phyloP scores from a whole-genome alignment of 2,888 invertebrate species.

The Apamea epomidion region DNA sequence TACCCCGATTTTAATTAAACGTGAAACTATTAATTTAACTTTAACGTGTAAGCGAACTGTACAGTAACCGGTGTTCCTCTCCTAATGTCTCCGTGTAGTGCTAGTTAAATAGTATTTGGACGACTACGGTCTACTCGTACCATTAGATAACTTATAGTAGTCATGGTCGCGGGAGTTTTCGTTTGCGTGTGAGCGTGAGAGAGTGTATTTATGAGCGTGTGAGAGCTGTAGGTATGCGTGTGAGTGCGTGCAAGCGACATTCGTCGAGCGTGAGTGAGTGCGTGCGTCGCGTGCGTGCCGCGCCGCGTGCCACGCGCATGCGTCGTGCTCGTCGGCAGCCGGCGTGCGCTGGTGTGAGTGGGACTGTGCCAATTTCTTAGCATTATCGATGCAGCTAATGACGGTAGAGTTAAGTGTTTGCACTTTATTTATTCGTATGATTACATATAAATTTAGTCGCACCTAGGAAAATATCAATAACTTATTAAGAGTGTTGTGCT shows the following conservation, averaged over 20 bases:
- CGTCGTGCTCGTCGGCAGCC: slow-evolving; percentile 17
- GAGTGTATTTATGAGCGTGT: slow-evolving; percentile 63
- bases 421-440: slow-evolving; percentile 91
- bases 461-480: slow-evolving; percentile 91
- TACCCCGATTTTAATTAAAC: slow-evolving; percentile 84
- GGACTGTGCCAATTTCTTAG: slow-evolving; percentile 90
- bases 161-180: slow-evolving; percentile 75
- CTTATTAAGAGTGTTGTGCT: slow-evolving; percentile 91
- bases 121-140: slow-evolving; percentile 82
- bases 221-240: slow-evolving; percentile 62
- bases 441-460: slow-evolving; percentile 90
- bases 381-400: slow-evolving; percentile 87
- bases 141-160: slow-evolving; percentile 82
- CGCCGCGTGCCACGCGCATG: slow-evolving; percentile 14
- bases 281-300: slow-evolving; percentile 5
- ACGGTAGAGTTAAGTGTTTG: slow-evolving; percentile 91
- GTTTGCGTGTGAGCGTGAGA: slow-evolving; percentile 72
- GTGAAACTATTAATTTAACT: slow-evolving; percentile 81
- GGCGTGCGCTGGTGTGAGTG: slow-evolving; percentile 80
- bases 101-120: slow-evolving; percentile 84
- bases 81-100: slow-evolving; percentile 87
- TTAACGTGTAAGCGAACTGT: slow-evolving; percentile 84
- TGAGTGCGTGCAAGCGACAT: slow-evolving; percentile 58
- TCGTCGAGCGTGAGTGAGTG: slow-evolving; percentile 25
- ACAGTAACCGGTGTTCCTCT: slow-evolving; percentile 90